Percentiles rank a stretch among this genome's conserved stretches.
phyloP scores from a whole-genome alignment of 2,888 invertebrate genomes.

The Peribatodes rhomboidaria region DNA sequence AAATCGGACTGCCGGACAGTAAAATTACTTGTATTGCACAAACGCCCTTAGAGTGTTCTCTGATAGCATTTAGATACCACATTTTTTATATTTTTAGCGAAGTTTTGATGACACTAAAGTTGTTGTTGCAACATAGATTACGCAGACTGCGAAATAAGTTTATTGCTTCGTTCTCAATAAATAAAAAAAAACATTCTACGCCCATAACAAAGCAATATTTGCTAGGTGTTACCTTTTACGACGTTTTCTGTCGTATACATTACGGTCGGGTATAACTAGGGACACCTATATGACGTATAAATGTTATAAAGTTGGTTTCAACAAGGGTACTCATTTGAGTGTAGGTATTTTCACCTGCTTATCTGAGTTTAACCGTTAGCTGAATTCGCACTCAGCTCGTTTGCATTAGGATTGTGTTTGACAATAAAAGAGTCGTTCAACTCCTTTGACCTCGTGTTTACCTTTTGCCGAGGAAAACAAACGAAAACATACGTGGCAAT shows the following conservation, averaged over 20 bases:
- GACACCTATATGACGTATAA: conserved; percentile 57
- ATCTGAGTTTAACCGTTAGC: conserved; percentile 35
- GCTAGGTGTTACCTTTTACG: conserved; percentile 64
- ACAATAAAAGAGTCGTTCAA: conserved; percentile 19
- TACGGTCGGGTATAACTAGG: conserved; percentile 51
- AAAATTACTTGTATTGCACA: too few species aligned
- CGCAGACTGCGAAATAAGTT: conserved; percentile 26
- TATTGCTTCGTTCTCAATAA: conserved; percentile 51
- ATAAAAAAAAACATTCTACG: conserved; percentile 53
- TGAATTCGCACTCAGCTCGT: conserved; percentile 16
- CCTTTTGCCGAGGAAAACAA: not conserved
- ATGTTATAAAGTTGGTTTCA: conserved; percentile 62
- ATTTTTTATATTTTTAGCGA: not conserved
- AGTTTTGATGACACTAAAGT: conserved; percentile 14
- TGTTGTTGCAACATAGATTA: conserved; percentile 18
- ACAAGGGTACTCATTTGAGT: conserved; percentile 59
- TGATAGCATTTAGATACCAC: conserved; percentile 13
- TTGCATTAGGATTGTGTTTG: conserved; percentile 35
- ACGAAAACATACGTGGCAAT: not conserved
- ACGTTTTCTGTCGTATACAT: conserved; percentile 56
- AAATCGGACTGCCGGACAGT: too few species aligned
- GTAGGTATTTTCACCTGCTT: conserved; percentile 33
- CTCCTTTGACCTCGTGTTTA: not conserved
- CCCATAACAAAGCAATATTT: conserved; percentile 59
- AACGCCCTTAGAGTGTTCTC: too few species aligned